A percentile compares a stretch with the other conserved stretches of the same genome.
Conservation (phyloP, 1,140 invertebrate genomes). For the Drosophila funebris region DNA sequence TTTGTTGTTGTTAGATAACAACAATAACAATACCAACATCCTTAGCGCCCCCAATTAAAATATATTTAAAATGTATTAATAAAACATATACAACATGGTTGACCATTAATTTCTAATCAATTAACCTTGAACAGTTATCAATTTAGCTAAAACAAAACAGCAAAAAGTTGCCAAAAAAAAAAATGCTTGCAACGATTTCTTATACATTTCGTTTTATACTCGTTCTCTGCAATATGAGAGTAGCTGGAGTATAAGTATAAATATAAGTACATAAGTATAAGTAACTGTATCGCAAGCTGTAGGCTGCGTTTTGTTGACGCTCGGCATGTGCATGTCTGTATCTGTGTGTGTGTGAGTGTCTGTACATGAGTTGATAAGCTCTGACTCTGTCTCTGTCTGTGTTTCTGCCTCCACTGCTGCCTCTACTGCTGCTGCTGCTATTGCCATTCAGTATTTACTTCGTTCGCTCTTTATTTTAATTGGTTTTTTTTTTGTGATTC, state of each 20-base stretch:
- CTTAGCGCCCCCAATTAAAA: neutral
- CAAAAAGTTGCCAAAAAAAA: conserved; percentile 39
- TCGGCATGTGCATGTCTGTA: conserved; percentile 20
- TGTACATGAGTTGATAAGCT: conserved; percentile 39
- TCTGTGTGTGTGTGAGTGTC: conserved; percentile 7
- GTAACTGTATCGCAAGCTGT: conserved; percentile 2
- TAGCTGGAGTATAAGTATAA: conserved; percentile 6
- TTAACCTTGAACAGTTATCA: conserved; percentile 45
- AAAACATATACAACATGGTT: neutral
- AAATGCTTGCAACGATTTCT: conserved; percentile 38
- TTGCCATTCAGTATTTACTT: conserved; percentile 34
- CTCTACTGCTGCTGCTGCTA: neutral
- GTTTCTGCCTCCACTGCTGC: neutral
- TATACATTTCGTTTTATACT: conserved; percentile 30
- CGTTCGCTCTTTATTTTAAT: conserved; percentile 39
- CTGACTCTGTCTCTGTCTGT: neutral
- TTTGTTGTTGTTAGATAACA: neutral
- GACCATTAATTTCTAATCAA: conserved; percentile 24
- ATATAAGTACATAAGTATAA: conserved; percentile 9
- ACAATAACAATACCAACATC: neutral
- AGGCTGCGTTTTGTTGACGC: conserved; percentile 28
- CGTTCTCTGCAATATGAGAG: conserved; percentile 2
- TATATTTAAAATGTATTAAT: conserved; percentile 1
- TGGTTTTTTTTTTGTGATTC: conserved; percentile 42
- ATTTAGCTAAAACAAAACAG: conserved; percentile 5